Conservation (phyloP, 2,888 invertebrate species). For the Melitaea athalia region DNA sequence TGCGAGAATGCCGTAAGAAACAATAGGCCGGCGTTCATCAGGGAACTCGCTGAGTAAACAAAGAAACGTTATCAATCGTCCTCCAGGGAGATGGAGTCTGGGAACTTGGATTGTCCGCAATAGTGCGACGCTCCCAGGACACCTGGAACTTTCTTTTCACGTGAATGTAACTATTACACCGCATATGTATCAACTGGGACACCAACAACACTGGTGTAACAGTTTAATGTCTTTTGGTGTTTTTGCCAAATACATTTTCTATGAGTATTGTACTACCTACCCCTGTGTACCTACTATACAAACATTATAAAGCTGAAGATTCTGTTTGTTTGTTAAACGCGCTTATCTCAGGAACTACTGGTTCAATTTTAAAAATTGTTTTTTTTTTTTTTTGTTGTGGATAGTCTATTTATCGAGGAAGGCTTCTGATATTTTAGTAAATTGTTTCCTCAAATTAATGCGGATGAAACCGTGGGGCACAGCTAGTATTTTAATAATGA, state of each 20-base stretch:
- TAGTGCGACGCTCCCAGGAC: slow-evolving; percentile 3
- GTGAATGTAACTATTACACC: neutral
- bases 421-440: no score
- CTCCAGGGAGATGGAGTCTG: neutral
- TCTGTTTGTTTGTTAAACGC: no score
- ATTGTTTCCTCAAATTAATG: no score
- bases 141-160: slow-evolving; percentile 1
- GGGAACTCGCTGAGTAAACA: slow-evolving; percentile 5
- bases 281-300: no score
- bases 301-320: no score
- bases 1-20: slow-evolving; percentile 3
- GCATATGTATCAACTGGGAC: neutral
- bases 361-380: no score
- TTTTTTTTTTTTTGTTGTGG: no score
- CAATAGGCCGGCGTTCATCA: neutral
- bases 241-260: neutral
- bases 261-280: neutral
- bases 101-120: slow-evolving; percentile 19
- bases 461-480: no score
- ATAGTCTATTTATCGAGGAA: no score
- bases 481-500: no score
- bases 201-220: neutral
- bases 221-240: neutral
- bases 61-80: slow-evolving; percentile 10
- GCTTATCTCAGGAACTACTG: no score